Percentiles rank a stretch among this genome's conserved stretches.
phyloP scores from a whole-genome alignment of 2,797 vertebrate genomes.

The Pseudochirops cupreus region DNA sequence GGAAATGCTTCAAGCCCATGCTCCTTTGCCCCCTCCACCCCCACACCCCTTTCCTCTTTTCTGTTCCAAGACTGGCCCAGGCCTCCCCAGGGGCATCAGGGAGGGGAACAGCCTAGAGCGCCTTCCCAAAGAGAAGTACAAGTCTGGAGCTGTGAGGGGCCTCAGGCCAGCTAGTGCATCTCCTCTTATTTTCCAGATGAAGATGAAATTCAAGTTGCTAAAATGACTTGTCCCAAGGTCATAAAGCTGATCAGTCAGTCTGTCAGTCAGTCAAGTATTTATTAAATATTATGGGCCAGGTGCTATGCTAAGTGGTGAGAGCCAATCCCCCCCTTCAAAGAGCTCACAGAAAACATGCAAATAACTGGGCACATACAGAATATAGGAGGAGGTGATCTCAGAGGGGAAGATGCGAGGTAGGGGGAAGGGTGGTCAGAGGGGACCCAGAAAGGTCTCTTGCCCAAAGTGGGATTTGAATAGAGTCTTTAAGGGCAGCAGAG shows the following conservation, averaged over 20 bases:
- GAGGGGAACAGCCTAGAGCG: background rate
- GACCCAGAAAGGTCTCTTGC: background rate
- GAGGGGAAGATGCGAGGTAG: background rate
- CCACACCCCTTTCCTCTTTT: background rate
- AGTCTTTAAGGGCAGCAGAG: background rate
- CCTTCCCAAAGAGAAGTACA: background rate
- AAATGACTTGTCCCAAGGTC: background rate
- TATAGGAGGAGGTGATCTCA: background rate
- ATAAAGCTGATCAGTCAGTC: background rate
- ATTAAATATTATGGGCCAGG: background rate
- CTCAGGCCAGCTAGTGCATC: background rate
- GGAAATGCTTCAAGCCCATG: background rate
- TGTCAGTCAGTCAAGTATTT: background rate
- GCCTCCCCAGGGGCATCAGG: background rate
- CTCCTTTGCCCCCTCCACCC: background rate
- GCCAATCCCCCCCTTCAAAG: background rate
- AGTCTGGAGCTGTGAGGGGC: background rate
- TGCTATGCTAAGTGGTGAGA: background rate
- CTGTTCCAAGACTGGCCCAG: background rate
- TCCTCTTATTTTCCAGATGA: background rate
- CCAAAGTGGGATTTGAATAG: background rate
- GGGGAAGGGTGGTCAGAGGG: background rate
- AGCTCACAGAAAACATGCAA: background rate
- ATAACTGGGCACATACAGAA: background rate
- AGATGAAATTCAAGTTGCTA: background rate